phyloP scores from a whole-genome alignment of 2,797 vertebrate species.

The Chelidonichthys spinosus region DNA sequence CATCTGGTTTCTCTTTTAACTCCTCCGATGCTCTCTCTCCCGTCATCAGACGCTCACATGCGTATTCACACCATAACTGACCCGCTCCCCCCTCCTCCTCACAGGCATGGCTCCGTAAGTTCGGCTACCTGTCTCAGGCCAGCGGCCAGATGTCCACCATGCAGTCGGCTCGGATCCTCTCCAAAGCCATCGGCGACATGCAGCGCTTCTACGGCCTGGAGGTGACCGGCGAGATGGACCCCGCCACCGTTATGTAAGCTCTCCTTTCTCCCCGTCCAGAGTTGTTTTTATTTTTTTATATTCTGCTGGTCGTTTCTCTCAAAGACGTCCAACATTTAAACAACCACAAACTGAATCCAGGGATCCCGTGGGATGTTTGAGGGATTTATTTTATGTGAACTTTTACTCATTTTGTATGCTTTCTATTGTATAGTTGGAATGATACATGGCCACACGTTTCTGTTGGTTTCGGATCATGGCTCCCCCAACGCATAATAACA shows the following conservation, averaged over 20 bases:
- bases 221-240: conserved; percentile 89
- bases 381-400: not conserved
- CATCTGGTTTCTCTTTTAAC: conserved; percentile 72
- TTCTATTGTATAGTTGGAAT: not conserved
- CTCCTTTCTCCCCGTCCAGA: not conserved
- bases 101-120: conserved; percentile 92
- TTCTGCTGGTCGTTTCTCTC: not conserved
- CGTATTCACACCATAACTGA: conserved; percentile 1
- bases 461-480: not conserved
- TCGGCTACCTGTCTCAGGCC: conserved; percentile 91
- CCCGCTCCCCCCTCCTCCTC: not conserved
- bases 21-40: conserved; percentile 48
- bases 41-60: conserved; percentile 17
- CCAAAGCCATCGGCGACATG: conserved; percentile 91
- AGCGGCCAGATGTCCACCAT: conserved; percentile 95
- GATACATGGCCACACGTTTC: not conserved
- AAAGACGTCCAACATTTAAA: not conserved
- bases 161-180: conserved; percentile 92
- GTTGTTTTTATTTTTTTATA: not conserved
- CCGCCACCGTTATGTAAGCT: conserved; percentile 87
- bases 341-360: not conserved
- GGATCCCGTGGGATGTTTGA: not conserved
- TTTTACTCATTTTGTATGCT: not conserved
- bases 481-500: conserved; percentile 5
- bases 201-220: conserved; percentile 93